Evolutionary conservation across 1,140 invertebrate species (phyloP), one percentile per base, ranked within the genome.

Genomic region (Xylocopa sonorina): DNA sequence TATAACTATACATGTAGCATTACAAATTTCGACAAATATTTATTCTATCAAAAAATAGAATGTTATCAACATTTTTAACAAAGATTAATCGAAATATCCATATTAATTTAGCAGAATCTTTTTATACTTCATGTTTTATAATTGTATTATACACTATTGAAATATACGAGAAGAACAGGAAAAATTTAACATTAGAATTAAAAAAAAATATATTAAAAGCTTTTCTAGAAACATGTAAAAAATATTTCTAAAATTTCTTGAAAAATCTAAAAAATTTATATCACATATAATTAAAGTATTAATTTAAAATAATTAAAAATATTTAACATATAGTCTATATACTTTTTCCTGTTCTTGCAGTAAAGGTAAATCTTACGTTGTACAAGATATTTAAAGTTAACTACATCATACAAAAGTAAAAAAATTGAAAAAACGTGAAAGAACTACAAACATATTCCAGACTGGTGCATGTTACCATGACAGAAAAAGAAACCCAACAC

Each of bases 401-500:
- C 79, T 81, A 81, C 81, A 85, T 72, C 72, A 75, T 82, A 77
- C 80, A 84, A 88, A 81, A 73, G 63, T 67, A 83, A 74, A 58
- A 79, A 82, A 86, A 18, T n/a, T n/a, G n/a, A 34, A 73, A 78
- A 82, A 77, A 63, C 50, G 64, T 43, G 66, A 76, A 83, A 84
- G 48, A 76, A 83, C 53, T 83, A 78, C 75, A 83, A 78, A 86
- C 75, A 89, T 85, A 90, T 91, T 92, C 87, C 89, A 90, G 88
- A 92, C 89, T 92, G 90, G 91, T 92, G 91, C 89, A 92, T 91
- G 91, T 93, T 93, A 93, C 92, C 92, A 93, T 93, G 92, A 92
- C 91, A 93, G 88, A 92, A 88, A 38, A 38, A 38, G 9, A 84
- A 87, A 92, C 86, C 91, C 90, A 92, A 90, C 87, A 84, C 90